Base-by-base conservation (phyloP, 2,888 invertebrate species). In the Zelleria hepariella region DNA sequence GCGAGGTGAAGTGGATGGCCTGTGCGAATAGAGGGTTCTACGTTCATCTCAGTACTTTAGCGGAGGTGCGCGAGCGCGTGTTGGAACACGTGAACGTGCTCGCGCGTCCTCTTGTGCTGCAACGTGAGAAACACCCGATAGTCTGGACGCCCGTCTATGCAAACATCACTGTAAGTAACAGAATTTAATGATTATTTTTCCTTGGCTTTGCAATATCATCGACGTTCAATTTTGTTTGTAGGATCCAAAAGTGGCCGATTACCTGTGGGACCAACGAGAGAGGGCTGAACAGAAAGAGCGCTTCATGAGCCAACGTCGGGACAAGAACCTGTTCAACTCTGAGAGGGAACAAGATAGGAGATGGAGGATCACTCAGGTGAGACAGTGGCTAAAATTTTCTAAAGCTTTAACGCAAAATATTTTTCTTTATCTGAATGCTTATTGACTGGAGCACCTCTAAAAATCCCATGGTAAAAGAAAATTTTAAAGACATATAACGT, bases 141-240 rank as follows among this genome's bases (percentile, higher is more conserved):
- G 94, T 97, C 6, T 99, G 98, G 98, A 98, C 98, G 0, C 97
- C 98, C 8, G 96, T 98, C 18, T 98, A 98, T 78, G 96, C 97
- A 20, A 98, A 98, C 78, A 92, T 96, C 59, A 95, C 96, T 68
- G 95, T 94, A 85, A 89, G 91, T 80, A 58, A 1, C 6, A 42
- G 15, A 10, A 5, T 42, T 42, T 0, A 42, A 20, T 10, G 3
- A 21, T 18, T 1, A 20, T 20, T 18, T 20, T 49, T 8, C 2
- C 2, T 49, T 1, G 6, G 7, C 3, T 49, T 20, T 49, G n/a
- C 8, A 10, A 21, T 18, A 20, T 49, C 49, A 20, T 49, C 7
- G 4, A 15, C 5, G 4, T 3, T 10, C 10, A 2, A 15, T 42
- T 15, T 49, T 51, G 21, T 20, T 21, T 51, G 21, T 64, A 94